These are phyloP conservation scores for Podotricha telesiphe DNA, from an alignment of 2,888 invertebrate species.

Conservation along the genomic window DNA sequence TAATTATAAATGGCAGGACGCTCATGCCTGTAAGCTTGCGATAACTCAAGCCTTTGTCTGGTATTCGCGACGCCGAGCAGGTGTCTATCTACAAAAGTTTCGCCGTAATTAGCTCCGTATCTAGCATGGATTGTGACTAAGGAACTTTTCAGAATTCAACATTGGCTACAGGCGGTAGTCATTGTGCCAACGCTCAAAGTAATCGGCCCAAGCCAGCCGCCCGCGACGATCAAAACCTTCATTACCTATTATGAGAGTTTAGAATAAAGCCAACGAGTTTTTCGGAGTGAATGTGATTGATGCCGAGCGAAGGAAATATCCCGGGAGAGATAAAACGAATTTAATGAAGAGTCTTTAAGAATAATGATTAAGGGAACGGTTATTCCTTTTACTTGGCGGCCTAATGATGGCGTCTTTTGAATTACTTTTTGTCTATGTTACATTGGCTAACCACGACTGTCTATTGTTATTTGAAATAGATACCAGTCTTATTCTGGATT, in stretches of 20 bases:
- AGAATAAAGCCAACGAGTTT: constrained; percentile 84
- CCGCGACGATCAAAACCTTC: constrained; percentile 78
- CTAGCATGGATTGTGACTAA: constrained; percentile 76
- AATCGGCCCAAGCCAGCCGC: constrained; percentile 77
- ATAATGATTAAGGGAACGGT: constrained; percentile 83
- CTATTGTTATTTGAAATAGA: constrained; percentile 65
- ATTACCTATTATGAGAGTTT: constrained; percentile 84
- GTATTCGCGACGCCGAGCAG: constrained; percentile 75
- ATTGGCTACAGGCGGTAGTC: constrained; percentile 77
- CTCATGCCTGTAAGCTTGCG: constrained; percentile 73
- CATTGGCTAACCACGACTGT: constrained; percentile 62
- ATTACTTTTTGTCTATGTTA: constrained; percentile 74
- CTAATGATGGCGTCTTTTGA: constrained; percentile 80
- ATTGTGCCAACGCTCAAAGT: constrained; percentile 80
- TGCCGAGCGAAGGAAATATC: constrained; percentile 81
- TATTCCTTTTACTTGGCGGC: constrained; percentile 79
- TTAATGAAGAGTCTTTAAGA: constrained; percentile 84
- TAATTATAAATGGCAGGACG: constrained; percentile 55
- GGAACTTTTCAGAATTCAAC: constrained; percentile 79
- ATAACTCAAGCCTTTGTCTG: constrained; percentile 82
- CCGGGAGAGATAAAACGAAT: constrained; percentile 83
- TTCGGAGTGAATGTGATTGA: constrained; percentile 83
- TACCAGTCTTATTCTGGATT: constrained; percentile 24
- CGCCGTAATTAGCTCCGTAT: constrained; percentile 80
- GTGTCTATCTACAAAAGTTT: constrained; percentile 83